A percentile compares a stretch with the other conserved stretches of the same genome.
These are phyloP conservation scores for Melieria picta DNA, from an alignment of 2,888 invertebrate genomes.

Conservation along the genomic window DNA sequence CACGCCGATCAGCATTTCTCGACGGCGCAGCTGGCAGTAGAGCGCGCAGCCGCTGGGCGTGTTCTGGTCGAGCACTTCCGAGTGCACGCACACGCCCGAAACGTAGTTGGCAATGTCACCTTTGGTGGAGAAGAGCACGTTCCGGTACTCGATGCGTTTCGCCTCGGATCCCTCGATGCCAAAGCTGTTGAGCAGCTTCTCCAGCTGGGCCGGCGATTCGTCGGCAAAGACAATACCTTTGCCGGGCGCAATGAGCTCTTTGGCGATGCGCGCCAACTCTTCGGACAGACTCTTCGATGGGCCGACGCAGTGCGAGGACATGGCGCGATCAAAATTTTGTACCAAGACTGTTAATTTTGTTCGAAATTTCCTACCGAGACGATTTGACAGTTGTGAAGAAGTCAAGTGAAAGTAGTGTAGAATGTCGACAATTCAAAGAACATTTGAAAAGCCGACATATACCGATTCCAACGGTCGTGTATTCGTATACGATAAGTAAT, in stretches of 20 bases:
- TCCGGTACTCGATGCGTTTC: slow-evolving; percentile 85
- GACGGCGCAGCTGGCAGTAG: slow-evolving; percentile 9
- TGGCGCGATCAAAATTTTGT: neutral
- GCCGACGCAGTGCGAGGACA: slow-evolving; percentile 82
- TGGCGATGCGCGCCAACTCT: slow-evolving; percentile 86
- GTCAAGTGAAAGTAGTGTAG: neutral
- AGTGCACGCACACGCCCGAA: slow-evolving; percentile 84
- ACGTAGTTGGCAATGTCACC: slow-evolving; percentile 79
- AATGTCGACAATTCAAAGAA: slow-evolving; percentile 58
- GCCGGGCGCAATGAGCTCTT: slow-evolving; percentile 89
- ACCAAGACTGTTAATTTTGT: too few species aligned
- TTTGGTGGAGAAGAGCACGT: slow-evolving; percentile 87
- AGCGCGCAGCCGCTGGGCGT: slow-evolving; percentile 9
- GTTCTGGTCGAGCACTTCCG: slow-evolving; percentile 23
- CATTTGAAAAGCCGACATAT: neutral
- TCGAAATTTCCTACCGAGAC: too few species aligned
- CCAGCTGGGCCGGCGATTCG: slow-evolving; percentile 82
- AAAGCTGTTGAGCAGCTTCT: slow-evolving; percentile 73
- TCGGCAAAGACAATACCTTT: slow-evolving; percentile 98
- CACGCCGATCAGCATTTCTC: slow-evolving; percentile 71
- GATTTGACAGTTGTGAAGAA: neutral
- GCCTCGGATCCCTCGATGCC: slow-evolving; percentile 92
- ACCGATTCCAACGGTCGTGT: too few species aligned
- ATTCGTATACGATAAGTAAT: too few species aligned
- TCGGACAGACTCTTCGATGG: slow-evolving; percentile 84